These are phyloP conservation scores for Forbesichthys agassizii DNA, from an alignment of 2,113 vertebrate genomes.

Conservation along the genomic window DNA sequence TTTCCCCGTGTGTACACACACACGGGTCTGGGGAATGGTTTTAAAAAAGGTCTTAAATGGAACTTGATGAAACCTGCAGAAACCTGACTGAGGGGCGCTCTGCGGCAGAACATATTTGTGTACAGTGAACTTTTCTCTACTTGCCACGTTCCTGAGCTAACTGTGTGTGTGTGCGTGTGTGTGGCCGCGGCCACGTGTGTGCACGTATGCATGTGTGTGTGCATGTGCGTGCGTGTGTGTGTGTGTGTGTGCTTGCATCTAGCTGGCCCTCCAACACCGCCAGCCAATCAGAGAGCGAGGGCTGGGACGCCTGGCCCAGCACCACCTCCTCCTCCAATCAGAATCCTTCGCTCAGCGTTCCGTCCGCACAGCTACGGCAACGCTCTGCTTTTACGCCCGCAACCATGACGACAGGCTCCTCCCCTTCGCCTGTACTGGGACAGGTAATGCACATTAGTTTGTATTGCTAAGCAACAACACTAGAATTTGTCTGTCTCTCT, in stretches of 20 bases:
- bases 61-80: too few relatives aligned
- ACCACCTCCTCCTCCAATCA: constrained; percentile 78
- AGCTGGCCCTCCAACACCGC: constrained; percentile 92
- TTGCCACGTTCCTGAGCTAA: too few relatives aligned
- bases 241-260: neutral
- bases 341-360: constrained; percentile 91
- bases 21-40: too few relatives aligned
- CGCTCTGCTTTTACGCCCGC: constrained; percentile 96
- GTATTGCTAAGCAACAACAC: neutral
- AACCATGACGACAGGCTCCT: constrained; percentile 91
- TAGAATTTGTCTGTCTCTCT: neutral
- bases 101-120: too few relatives aligned
- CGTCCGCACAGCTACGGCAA: constrained; percentile 87
- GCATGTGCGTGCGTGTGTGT: neutral
- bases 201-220: neutral
- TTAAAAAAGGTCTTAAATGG: too few relatives aligned
- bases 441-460: constrained; percentile 77
- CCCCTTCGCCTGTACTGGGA: constrained; percentile 93
- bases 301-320: constrained; percentile 92
- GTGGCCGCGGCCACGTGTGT: neutral
- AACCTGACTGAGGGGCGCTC: too few relatives aligned
- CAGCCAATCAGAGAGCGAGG: constrained; percentile 83
- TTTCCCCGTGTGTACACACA: too few relatives aligned
- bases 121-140: too few relatives aligned
- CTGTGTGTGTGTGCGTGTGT: constrained; percentile 5